Evolutionary conservation across 1,140 invertebrate genomes (phyloP).

Genomic region (Aleiodes sp.): DNA sequence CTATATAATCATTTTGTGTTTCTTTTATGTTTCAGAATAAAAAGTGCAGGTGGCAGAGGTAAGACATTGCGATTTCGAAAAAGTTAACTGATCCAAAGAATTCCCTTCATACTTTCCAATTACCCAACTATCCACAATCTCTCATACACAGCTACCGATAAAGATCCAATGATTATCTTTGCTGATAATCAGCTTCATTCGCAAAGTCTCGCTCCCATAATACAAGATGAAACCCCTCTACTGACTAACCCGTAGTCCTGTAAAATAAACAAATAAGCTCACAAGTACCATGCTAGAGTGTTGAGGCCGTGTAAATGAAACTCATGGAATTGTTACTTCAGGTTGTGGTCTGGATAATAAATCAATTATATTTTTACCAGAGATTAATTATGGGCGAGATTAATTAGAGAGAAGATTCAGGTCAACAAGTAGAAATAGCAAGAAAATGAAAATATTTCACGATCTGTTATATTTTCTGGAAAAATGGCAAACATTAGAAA

Average conservation of each 20-base stretch:
- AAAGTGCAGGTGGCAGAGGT: conserved; percentile 61
- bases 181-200: background rate
- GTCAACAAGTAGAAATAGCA: no score
- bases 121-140: conserved; percentile 28
- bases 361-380: no score
- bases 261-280: no score
- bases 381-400: no score
- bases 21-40: conserved; percentile 58
- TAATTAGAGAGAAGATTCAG: no score
- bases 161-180: conserved; percentile 31
- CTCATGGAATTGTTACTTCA: no score
- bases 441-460: no score
- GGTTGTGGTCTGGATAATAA: no score
- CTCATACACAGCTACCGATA: conserved; percentile 31
- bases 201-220: background rate
- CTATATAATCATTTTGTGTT: conserved; percentile 12
- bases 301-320: no score
- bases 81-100: background rate
- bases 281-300: no score
- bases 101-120: conserved; percentile 31
- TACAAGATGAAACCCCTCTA: background rate
- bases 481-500: background rate
- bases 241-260: no score
- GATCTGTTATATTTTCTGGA: no score
- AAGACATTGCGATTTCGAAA: conserved; percentile 41